Evolutionary conservation across 2,888 invertebrate species (phyloP).

Genomic region (Phanerotoma sp.): DNA sequence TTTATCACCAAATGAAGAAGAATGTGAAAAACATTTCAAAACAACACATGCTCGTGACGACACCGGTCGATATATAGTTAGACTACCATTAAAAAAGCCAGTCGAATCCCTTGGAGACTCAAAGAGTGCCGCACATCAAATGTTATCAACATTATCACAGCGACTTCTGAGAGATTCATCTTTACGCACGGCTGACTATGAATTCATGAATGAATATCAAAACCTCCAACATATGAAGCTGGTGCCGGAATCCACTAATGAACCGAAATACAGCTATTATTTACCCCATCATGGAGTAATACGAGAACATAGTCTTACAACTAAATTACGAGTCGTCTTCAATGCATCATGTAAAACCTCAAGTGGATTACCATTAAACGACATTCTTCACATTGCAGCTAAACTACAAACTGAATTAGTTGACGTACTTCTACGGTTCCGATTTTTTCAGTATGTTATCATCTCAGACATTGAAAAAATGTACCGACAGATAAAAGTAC

Average conservation of each 20-base stretch:
- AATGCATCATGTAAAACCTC: neutral
- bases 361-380: neutral
- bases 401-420: neutral
- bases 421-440: neutral
- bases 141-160: neutral
- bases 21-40: constrained; percentile 2
- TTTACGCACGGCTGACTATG: neutral
- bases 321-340: neutral
- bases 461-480: constrained; percentile 2
- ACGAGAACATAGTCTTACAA: neutral
- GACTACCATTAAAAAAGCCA: neutral
- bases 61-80: constrained; percentile 2
- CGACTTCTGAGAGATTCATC: neutral
- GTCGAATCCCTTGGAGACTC: neutral
- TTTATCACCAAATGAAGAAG: neutral
- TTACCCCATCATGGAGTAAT: neutral
- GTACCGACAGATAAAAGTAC: constrained; percentile 9
- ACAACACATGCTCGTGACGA: neutral
- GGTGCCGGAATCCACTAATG: neutral
- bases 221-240: neutral
- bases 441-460: neutral
- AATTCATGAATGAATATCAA: constrained; percentile 3
- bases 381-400: neutral
- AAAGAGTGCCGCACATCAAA: neutral
- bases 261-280: neutral